Evolutionary conservation across 2,797 vertebrate genomes (phyloP).

Genomic region (Rhyacichthys aspro): DNA sequence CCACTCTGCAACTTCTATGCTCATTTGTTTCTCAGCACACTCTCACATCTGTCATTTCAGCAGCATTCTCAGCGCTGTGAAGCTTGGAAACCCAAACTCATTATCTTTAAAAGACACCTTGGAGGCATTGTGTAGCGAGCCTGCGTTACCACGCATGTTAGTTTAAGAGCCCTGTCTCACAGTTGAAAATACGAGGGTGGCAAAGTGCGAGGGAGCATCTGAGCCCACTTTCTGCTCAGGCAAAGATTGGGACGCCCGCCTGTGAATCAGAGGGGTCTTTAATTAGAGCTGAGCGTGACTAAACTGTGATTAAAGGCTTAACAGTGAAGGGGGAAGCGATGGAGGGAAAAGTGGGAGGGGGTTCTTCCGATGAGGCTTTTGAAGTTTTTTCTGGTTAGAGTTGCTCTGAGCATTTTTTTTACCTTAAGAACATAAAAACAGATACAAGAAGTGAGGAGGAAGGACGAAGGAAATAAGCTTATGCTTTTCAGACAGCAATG

Average conservation of each 20-base stretch:
- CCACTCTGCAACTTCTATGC: constrained; percentile 7
- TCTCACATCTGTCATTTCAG: constrained; percentile 42
- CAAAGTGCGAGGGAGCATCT: constrained; percentile 27
- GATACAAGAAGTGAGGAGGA: constrained; percentile 40
- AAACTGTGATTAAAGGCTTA: constrained; percentile 86
- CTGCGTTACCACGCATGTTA: constrained; percentile 41
- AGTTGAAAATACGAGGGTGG: constrained; percentile 42
- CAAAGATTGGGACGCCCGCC: constrained; percentile 63
- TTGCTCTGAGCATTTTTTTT: constrained; percentile 72
- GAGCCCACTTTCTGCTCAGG: constrained; percentile 63
- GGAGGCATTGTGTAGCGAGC: constrained; percentile 40
- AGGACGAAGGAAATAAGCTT: constrained; percentile 47
- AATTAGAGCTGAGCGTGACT: constrained; percentile 85
- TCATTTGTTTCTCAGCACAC: constrained; percentile 40
- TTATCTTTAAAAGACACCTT: constrained; percentile 67
- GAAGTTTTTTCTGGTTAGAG: constrained; percentile 75
- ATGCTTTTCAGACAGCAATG: constrained; percentile 30
- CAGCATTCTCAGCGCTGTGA: constrained; percentile 36
- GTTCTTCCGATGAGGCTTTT: constrained; percentile 75
- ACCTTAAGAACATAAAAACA: constrained; percentile 64
- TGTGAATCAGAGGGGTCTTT: constrained; percentile 80
- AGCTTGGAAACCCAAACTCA: constrained; percentile 45
- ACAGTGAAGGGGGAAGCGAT: constrained; percentile 57
- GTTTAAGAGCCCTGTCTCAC: constrained; percentile 44
- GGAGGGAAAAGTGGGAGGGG: constrained; percentile 29